Evolutionary conservation across 2,888 invertebrate species (phyloP), one percentile per base, ranked within the genome.

Genomic region (Pandemis heparana): DNA sequence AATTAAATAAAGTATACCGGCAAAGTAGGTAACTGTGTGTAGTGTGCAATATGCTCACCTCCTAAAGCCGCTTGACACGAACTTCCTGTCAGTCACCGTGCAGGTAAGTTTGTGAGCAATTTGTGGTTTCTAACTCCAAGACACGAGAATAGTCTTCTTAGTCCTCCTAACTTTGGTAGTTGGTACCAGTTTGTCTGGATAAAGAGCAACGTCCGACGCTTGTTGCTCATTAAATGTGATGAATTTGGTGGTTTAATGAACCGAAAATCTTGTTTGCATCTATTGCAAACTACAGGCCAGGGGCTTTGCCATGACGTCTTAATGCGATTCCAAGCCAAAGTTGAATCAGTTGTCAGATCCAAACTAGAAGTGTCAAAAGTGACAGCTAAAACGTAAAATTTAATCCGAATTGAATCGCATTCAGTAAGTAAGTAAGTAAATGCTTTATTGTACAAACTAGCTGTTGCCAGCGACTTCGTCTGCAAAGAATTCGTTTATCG

Each of bases 11-110:
- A n/a, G n/a, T n/a, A n/a, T n/a, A n/a, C n/a, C 16, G 5, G 10
- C 62, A 32, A 38, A 38, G 60, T 60, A 38, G n/a, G 60, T 60
- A n/a, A 7, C 14, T 12, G 10, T 12, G 56, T 23, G 10, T 8
- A 56, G 56, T 10, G 23, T 12, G 0, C 56, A 56, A 23, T 23
- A 10, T 23, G 12, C 38, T 38, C 10, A 51, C 51, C 18, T 43
- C n/a, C 23, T 70, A 43, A 46, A 78, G 75, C 77, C 67, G 61
- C 69, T 65, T 65, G 70, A 85, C 83, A 80, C 84, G 79, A 86
- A 89, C 87, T 87, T 84, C 74, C 78, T 82, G 86, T 88, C 90
- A 87, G 83, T 90, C 88, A 87, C 81, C 77, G 79, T 77, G 71
- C 75, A 79, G 76, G 72, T 76, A 77, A 78, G 75, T 79, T 73